phyloP scores from a whole-genome alignment of 2,797 vertebrate species.

The Monodelphis domestica region DNA sequence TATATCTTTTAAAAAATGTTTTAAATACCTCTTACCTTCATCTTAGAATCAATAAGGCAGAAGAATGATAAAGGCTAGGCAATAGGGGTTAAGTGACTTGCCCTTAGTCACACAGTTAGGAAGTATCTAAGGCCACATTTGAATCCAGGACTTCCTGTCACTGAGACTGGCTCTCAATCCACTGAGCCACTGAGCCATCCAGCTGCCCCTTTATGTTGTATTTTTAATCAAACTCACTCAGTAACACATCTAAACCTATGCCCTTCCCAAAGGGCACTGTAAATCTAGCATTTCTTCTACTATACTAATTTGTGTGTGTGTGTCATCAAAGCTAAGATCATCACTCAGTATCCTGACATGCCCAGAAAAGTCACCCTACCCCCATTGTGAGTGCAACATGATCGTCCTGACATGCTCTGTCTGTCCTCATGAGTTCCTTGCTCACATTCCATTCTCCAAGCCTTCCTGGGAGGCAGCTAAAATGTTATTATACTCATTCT shows the following conservation, averaged over 20 bases:
- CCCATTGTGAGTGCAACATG: accelerated
- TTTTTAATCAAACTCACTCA: neutral
- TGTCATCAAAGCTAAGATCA: neutral
- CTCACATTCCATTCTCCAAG: neutral
- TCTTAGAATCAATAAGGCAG: too few relatives aligned
- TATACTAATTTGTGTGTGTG: neutral
- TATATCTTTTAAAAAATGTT: too few relatives aligned
- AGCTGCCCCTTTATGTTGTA: neutral
- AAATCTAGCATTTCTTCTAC: neutral
- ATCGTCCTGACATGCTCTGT: neutral
- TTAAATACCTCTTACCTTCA: too few relatives aligned
- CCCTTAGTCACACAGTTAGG: too few relatives aligned
- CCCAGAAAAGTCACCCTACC: neutral
- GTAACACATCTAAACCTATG: neutral
- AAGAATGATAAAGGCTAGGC: too few relatives aligned
- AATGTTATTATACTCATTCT: neutral
- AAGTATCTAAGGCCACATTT: too few relatives aligned
- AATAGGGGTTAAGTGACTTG: too few relatives aligned
- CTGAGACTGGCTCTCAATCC: too few relatives aligned
- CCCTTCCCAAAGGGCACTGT: neutral
- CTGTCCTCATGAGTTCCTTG: too few relatives aligned
- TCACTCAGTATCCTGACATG: neutral
- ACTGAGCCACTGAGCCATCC: too few relatives aligned
- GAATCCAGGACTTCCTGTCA: too few relatives aligned
- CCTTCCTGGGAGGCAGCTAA: neutral